phyloP scores from a whole-genome alignment of 1,140 invertebrate species.

The Sminthurinus signatus region DNA sequence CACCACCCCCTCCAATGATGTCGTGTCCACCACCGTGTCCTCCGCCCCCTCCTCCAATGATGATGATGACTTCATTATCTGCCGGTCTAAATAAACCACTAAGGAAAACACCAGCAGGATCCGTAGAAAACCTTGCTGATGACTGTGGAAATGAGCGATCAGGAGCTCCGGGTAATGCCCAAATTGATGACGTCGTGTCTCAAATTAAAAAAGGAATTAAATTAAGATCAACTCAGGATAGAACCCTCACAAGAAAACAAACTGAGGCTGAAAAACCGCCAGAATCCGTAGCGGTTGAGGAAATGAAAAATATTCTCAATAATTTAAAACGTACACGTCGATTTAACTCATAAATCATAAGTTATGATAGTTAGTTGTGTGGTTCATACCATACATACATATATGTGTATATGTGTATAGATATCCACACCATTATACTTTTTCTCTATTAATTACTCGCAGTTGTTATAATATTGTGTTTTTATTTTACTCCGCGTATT shows the following conservation, averaged over 20 bases:
- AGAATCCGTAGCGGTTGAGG: conserved; percentile 26
- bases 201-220: conserved; percentile 37
- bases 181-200: conserved; percentile 40
- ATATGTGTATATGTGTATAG: no score
- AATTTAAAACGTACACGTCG: conserved; percentile 11
- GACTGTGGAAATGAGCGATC: conserved; percentile 7
- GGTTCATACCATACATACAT: no score
- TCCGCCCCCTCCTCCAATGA: conserved; percentile 24
- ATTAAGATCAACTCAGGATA: conserved; percentile 28
- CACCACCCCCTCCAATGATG: conserved; percentile 32
- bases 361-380: no score
- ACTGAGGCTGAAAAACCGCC: conserved; percentile 16
- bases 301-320: conserved; percentile 32
- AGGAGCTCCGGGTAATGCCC: conserved; percentile 19
- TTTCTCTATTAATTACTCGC: no score
- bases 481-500: no score
- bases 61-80: neutral
- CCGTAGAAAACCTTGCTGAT: neutral
- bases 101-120: neutral
- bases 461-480: no score
- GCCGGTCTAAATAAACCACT: neutral
- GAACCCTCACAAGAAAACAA: conserved; percentile 26
- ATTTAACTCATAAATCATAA: neutral
- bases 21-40: conserved; percentile 17
- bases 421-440: no score